phyloP scores from a whole-genome alignment of 2,113 vertebrate genomes.

The Podarcis muralis region DNA sequence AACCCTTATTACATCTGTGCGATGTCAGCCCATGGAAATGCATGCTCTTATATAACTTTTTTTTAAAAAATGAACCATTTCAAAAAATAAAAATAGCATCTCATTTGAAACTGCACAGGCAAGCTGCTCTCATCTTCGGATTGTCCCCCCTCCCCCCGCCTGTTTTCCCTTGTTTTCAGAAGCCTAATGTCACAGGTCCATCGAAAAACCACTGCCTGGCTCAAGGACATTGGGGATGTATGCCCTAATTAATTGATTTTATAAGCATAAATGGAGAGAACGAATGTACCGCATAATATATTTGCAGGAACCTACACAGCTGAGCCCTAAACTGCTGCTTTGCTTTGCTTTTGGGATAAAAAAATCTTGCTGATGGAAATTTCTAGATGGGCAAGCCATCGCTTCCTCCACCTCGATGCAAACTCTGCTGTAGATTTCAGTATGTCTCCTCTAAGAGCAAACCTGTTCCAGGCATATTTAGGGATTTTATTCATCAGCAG shows the following conservation, averaged over 20 bases:
- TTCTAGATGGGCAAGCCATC: slow-evolving; percentile 15
- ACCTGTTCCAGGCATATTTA: slow-evolving; percentile 11
- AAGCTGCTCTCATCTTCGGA: accelerated
- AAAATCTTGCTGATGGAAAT: neutral
- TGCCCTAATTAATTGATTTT: neutral
- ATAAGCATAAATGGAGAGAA: neutral
- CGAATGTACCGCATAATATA: neutral
- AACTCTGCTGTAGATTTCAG: slow-evolving; percentile 26
- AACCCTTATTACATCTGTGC: slow-evolving; percentile 9
- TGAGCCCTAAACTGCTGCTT: neutral
- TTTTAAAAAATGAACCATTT: slow-evolving; percentile 25
- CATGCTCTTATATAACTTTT: slow-evolving; percentile 26
- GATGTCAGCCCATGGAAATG: slow-evolving; percentile 22
- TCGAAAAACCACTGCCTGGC: slow-evolving; percentile 17
- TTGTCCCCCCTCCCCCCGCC: neutral
- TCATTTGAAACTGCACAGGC: neutral
- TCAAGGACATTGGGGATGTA: neutral
- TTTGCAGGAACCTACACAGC: neutral
- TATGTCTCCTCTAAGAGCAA: slow-evolving; percentile 9
- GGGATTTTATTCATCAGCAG: slow-evolving; percentile 46
- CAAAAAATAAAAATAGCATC: neutral
- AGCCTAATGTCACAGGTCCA: slow-evolving; percentile 13
- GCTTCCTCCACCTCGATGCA: slow-evolving; percentile 23
- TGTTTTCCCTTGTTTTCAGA: slow-evolving; percentile 14
- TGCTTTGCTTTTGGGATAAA: slow-evolving; percentile 5